These are phyloP conservation scores for Pseudopodoces humilis DNA, from an alignment of 2,113 vertebrate genomes.

Conservation along the genomic window DNA sequence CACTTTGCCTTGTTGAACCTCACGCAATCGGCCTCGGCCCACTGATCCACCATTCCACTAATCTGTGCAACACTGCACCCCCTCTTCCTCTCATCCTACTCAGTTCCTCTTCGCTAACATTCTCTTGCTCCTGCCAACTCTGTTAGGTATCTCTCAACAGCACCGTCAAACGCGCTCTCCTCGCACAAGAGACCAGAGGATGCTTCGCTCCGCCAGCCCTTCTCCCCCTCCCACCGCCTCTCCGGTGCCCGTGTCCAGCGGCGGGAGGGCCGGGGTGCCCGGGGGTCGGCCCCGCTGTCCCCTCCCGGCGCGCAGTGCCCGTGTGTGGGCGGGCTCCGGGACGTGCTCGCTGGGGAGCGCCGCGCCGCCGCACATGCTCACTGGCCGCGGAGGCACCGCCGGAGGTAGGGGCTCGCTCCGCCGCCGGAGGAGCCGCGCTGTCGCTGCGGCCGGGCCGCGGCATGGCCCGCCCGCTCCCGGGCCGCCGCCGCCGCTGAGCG, in stretches of 20 bases:
- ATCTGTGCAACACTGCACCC: background rate
- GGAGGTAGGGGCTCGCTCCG: background rate
- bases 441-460: background rate
- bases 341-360: constrained; percentile 4
- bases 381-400: background rate
- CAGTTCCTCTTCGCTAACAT: background rate
- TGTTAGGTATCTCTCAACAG: background rate
- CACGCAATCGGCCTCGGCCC: background rate
- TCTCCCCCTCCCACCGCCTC: no score
- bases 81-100: background rate
- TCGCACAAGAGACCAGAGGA: background rate
- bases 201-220: no score
- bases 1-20: background rate
- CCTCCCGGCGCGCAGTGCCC: background rate
- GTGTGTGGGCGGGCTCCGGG: constrained; percentile 2
- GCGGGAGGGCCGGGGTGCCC: background rate
- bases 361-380: constrained; percentile 51
- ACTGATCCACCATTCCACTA: background rate
- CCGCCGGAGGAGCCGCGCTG: background rate
- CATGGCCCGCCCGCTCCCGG: background rate
- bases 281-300: background rate
- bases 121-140: background rate
- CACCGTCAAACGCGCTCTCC: background rate
- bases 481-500: background rate
- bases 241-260: background rate